Evolutionary conservation across 2,113 vertebrate species (phyloP).

Genomic region (Larimichthys crocea): DNA sequence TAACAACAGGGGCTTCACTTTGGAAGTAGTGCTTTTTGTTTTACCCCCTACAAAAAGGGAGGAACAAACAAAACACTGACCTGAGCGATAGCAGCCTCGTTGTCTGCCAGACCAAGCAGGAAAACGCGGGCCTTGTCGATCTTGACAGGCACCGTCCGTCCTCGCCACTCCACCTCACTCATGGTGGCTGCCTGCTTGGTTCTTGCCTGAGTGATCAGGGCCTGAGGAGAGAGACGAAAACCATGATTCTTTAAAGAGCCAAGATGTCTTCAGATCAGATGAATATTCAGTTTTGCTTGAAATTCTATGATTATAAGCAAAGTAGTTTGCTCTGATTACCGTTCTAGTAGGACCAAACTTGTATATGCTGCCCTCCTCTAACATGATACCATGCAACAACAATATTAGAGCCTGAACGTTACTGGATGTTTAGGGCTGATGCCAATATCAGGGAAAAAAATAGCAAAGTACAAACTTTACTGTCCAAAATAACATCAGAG

Average conservation of each 20-base stretch:
- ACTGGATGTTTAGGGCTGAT: no score
- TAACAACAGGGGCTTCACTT: background rate
- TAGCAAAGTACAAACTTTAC: no score
- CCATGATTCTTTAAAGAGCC: background rate
- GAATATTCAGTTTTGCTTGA: background rate
- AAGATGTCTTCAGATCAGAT: background rate
- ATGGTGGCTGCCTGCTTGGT: slow-evolving; percentile 98
- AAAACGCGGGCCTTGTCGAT: slow-evolving; percentile 98
- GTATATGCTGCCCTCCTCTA: background rate
- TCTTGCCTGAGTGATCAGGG: slow-evolving; percentile 94
- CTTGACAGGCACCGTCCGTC: slow-evolving; percentile 92
- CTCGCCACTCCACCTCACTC: slow-evolving; percentile 98
- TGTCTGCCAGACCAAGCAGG: slow-evolving; percentile 93
- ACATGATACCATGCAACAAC: background rate
- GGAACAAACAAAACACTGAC: slow-evolving; percentile 71
- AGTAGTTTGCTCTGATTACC: background rate
- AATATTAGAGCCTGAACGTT: no score
- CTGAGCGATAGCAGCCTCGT: slow-evolving; percentile 94
- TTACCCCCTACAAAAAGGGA: background rate
- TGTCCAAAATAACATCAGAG: no score
- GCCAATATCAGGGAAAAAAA: no score
- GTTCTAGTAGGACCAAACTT: background rate
- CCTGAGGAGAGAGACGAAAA: slow-evolving; percentile 72
- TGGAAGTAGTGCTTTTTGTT: background rate
- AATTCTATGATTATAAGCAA: background rate